Evolutionary conservation across 2,888 invertebrate species (phyloP).

Genomic region (Drosophila peninsularis): DNA sequence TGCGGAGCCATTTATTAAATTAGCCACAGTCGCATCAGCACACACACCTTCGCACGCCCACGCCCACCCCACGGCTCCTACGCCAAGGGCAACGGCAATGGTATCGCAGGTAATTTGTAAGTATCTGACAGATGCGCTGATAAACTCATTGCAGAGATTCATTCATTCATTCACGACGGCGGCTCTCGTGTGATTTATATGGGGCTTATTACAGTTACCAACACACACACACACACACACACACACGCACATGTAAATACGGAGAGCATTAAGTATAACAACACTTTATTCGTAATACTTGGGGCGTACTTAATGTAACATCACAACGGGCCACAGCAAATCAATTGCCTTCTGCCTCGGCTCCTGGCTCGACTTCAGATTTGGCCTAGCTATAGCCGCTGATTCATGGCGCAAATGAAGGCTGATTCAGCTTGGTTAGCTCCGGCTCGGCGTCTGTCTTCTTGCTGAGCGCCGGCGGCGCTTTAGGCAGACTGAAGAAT

Average conservation of each 20-base stretch:
- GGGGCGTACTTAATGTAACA: constrained; percentile 72
- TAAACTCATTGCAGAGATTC: constrained; percentile 81
- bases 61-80: constrained; percentile 3
- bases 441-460: constrained; percentile 33
- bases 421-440: constrained; percentile 63
- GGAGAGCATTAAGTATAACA: constrained; percentile 53
- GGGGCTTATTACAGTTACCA: constrained; percentile 67
- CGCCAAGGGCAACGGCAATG: constrained; percentile 47
- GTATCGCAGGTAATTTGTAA: constrained; percentile 82
- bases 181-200: constrained; percentile 59
- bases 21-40: constrained; percentile 75
- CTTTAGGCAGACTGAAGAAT: constrained; percentile 84
- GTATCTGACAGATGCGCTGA: constrained; percentile 81
- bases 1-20: constrained; percentile 78
- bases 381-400: constrained; percentile 28
- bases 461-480: constrained; percentile 62
- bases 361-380: constrained; percentile 9
- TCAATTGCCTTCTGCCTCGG: constrained; percentile 40
- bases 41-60: constrained; percentile 8
- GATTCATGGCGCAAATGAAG: constrained; percentile 51
- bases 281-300: constrained; percentile 77
- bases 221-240: background rate
- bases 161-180: constrained; percentile 50
- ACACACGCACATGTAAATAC: constrained; percentile 11
- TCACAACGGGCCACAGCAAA: constrained; percentile 61